Percentiles rank a stretch among this genome's conserved stretches.
These are phyloP conservation scores for Dryobates pubescens DNA, from an alignment of 2,797 vertebrate genomes.

Conservation along the genomic window DNA sequence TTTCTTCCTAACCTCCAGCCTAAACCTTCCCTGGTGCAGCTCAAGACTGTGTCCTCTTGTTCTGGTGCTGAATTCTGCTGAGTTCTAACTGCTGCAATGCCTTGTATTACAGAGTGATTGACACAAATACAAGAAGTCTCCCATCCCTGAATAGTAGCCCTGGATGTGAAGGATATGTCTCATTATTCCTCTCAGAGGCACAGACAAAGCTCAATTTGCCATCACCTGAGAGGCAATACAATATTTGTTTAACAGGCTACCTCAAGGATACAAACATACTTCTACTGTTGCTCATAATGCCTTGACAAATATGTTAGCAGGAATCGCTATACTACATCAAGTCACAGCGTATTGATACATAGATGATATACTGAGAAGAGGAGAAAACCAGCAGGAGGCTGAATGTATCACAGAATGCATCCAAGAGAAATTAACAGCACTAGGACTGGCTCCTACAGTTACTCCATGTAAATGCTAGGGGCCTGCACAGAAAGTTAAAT, in stretches of 20 bases:
- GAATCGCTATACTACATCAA: background rate
- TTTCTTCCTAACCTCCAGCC: no score
- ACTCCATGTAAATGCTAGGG: background rate
- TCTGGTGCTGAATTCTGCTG: no score
- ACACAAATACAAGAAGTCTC: background rate
- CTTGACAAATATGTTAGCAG: background rate
- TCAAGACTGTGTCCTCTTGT: no score
- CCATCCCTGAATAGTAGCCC: background rate
- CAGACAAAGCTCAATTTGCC: background rate
- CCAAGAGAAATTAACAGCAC: background rate
- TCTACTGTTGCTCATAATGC: background rate
- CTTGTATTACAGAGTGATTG: background rate
- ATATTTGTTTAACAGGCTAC: background rate
- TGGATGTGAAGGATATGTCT: background rate
- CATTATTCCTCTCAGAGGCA: background rate
- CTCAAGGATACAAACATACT: background rate
- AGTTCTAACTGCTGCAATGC: background rate
- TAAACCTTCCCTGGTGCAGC: no score
- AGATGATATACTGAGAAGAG: background rate
- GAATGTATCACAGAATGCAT: background rate
- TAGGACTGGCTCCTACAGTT: background rate
- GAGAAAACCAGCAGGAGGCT: background rate
- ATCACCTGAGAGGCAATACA: background rate
- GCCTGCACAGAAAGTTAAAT: no score
- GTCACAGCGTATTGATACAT: background rate